These are phyloP conservation scores for Calliphora vomitoria DNA, from an alignment of 2,888 invertebrate genomes.

Conservation along the genomic window DNA sequence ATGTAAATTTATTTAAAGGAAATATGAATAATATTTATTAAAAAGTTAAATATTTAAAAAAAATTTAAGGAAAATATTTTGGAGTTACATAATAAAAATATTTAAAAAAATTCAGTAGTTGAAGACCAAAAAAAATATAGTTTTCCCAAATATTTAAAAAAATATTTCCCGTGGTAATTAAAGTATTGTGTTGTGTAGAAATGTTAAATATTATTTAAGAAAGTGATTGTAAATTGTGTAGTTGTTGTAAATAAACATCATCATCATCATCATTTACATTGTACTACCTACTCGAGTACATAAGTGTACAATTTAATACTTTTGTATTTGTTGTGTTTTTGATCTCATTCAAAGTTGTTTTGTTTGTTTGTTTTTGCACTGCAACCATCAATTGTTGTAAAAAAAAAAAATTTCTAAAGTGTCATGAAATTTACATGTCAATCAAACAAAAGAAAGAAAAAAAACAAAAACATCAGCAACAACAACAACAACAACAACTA, in stretches of 20 bases:
- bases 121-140: neutral
- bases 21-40: neutral
- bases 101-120: neutral
- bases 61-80: neutral
- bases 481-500: neutral
- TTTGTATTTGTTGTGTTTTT: constrained; percentile 9
- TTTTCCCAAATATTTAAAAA: neutral
- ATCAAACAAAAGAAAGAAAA: neutral
- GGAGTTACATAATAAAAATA: too few species aligned
- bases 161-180: neutral
- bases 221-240: too few species aligned
- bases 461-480: neutral
- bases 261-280: too few species aligned
- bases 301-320: neutral
- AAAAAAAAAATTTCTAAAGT: constrained; percentile 42
- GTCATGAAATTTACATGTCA: constrained; percentile 49
- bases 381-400: neutral
- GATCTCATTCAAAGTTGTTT: constrained; percentile 10
- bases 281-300: neutral
- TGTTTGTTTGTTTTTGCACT: neutral
- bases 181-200: neutral
- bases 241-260: too few species aligned
- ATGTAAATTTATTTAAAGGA: neutral
- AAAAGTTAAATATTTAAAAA: constrained; percentile 1
- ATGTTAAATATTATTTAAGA: neutral